Evolutionary conservation across 1,140 invertebrate genomes (phyloP), one percentile per base, ranked within the genome.

Genomic region (Psilanteris sp.): DNA sequence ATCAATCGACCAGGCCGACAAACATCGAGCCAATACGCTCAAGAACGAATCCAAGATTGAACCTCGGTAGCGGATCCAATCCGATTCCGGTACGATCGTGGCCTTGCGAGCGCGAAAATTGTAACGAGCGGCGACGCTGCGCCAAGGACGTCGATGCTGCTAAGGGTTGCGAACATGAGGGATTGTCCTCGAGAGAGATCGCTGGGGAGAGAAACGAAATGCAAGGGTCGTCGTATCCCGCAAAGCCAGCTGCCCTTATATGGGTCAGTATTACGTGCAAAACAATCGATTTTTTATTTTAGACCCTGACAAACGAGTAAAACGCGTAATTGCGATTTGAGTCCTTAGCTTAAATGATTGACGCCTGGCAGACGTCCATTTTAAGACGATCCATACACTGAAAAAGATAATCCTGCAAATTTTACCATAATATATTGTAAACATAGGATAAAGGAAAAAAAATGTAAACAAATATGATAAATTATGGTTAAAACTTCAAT

Each of bases 211-310:
- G 52, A 24, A 52, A 34, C 59, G 7, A 52, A 43, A 57, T 29
- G 41, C 62, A 32, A 74, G 76, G 76, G 76, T 79, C 61, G 64
- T 55, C 44, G 64, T 76, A 61, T 55, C 59, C 54, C 31, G 37
- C 16, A 13, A 27, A 84, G 73, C 81, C 83, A 85, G 85, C 85
- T 86, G 85, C 85, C 85, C 81, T 82, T 80, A 86, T 86, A 54
- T 87, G 76, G 85, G 85, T 87, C 85, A 86, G 78, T 81, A 77
- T 81, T 61, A 70, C 68, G 41, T 55, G 41, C 59, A 46, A 81
- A 82, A 81, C 81, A 78, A 86, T 86, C 84, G 83, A 86, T 86
- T 82, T 79, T 59, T 37, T 15, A 57, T 44, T 54, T 52, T 48
- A 29, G 31, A 24, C 43, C 43, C 50, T n/a, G n/a, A n/a, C n/a